Evolutionary conservation across 2,113 vertebrate genomes (phyloP).

Genomic region (Conger conger): DNA sequence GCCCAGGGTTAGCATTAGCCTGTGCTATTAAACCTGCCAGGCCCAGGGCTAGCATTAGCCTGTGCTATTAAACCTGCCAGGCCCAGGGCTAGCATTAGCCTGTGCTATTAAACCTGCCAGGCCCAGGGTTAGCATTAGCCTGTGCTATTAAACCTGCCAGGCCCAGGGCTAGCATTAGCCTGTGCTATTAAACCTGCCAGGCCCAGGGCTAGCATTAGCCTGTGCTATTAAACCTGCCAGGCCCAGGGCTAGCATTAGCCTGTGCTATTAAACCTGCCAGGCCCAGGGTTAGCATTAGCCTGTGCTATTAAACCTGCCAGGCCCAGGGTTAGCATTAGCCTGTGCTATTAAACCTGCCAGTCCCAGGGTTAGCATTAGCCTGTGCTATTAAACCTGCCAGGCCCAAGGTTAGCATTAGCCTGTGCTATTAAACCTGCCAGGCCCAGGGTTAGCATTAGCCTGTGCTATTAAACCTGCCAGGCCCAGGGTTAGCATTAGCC

Average conservation of each 20-base stretch:
- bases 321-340: neutral
- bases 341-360: neutral
- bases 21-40: neutral
- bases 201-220: too few relatives aligned
- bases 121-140: too few relatives aligned
- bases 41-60: too few relatives aligned
- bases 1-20: neutral
- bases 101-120: neutral
- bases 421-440: neutral
- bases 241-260: neutral
- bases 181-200: neutral
- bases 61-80: neutral
- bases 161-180: neutral
- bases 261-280: neutral
- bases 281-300: too few relatives aligned
- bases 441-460: too few relatives aligned
- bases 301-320: neutral
- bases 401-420: neutral
- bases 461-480: neutral
- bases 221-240: neutral
- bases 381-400: neutral
- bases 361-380: too few relatives aligned
- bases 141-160: neutral
- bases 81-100: neutral
- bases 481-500: neutral